A percentile compares a stretch with the other conserved stretches of the same genome.
Conservation (phyloP, 92 coral and sea anemone species). For the Epizoanthus rinbou region DNA sequence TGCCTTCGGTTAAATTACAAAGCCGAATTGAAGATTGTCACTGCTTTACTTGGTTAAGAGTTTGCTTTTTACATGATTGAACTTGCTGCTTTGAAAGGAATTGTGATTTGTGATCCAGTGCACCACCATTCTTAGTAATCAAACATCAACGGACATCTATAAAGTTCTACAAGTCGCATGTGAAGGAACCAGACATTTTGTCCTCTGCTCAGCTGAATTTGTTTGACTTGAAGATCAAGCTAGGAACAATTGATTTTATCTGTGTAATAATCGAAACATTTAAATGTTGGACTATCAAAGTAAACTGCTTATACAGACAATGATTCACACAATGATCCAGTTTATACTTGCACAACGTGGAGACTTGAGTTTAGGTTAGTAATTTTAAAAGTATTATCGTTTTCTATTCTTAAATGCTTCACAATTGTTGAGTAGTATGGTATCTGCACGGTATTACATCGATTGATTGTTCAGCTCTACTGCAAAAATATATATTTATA, state of each 20-base stretch:
- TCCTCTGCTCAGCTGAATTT: background rate
- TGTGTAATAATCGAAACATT: background rate
- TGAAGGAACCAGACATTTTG: slow-evolving; percentile 4
- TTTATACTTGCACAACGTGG: slow-evolving; percentile 8
- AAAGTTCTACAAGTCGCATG: background rate
- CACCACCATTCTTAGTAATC: too few species aligned
- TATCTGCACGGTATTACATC: background rate
- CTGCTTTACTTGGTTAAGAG: too few species aligned
- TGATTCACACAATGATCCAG: background rate
- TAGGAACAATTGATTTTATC: background rate
- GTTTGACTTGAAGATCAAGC: background rate
- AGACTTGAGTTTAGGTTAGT: slow-evolving; percentile 4
- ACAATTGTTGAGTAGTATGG: background rate
- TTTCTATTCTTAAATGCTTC: background rate
- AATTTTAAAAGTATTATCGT: background rate
- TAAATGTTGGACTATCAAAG: slow-evolving; percentile 10
- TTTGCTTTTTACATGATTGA: too few species aligned
- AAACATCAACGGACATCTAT: too few species aligned
- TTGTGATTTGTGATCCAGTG: too few species aligned
- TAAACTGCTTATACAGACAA: background rate
- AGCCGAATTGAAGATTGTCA: too few species aligned
- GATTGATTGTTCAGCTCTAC: slow-evolving; percentile 3
- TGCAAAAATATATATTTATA: background rate
- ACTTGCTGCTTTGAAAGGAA: too few species aligned
- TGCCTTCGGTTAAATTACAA: too few species aligned